These are phyloP conservation scores for Sardina pilchardus DNA, from an alignment of 2,113 vertebrate species.

Conservation along the genomic window DNA sequence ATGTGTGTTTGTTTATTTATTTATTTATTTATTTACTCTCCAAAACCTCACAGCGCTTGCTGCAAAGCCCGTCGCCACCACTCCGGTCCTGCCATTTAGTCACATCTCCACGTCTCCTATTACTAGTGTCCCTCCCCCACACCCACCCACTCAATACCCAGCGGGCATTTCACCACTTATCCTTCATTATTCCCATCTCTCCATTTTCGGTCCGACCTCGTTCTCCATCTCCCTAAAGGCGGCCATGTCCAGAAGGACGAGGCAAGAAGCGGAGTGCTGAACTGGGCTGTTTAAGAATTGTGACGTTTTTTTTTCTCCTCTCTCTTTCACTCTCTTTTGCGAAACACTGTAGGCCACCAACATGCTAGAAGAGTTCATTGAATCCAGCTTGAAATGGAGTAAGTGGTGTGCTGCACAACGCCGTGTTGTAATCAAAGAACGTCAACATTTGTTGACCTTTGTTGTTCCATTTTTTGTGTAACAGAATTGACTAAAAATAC, in stretches of 20 bases:
- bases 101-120: background rate
- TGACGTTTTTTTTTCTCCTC: background rate
- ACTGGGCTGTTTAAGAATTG: slow-evolving; percentile 31
- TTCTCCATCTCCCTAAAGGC: slow-evolving; percentile 56
- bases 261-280: slow-evolving; percentile 35
- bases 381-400: background rate
- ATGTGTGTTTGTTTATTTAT: too few relatives aligned
- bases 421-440: background rate
- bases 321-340: background rate
- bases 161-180: slow-evolving; percentile 38
- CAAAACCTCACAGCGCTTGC: background rate
- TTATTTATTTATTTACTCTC: background rate
- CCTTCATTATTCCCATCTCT: slow-evolving; percentile 38
- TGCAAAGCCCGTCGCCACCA: background rate
- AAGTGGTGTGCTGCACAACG: background rate
- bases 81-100: background rate
- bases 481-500: background rate
- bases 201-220: slow-evolving; percentile 66
- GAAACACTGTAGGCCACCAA: background rate
- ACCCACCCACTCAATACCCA: slow-evolving; percentile 27
- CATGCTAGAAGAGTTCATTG: background rate
- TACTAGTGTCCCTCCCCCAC: background rate
- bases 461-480: background rate
- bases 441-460: background rate
- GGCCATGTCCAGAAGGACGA: slow-evolving; percentile 46